Evolutionary conservation across 2,113 vertebrate species (phyloP), one percentile per base, ranked within the genome.

Genomic region (Engystomops pustulosus): DNA sequence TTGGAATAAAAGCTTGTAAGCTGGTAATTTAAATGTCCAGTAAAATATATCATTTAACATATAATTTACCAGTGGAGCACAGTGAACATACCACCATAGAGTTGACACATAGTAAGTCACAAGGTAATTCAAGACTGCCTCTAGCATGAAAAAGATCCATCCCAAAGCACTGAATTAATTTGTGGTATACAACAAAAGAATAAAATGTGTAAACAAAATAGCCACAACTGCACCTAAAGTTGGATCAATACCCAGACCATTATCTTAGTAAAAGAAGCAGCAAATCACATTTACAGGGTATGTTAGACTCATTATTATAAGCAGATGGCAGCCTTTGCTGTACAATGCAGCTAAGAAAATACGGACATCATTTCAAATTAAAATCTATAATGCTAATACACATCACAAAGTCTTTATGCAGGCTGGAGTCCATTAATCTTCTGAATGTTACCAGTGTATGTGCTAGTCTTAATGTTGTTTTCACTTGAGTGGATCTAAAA

Each of bases 341-440:
- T 90, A 94, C 95, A 94, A 94, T 92, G 90, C 85, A 90, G 94
- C 90, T 90, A 92, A 91, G 84, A 92, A 94, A 94, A 94, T 94
- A 93, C 93, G 93, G 96, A 96, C 95, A 96, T 95, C 91, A 96
- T 95, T 97, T 96, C 94, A 97, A 95, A 96, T 97, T 97, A 96
- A 95, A 97, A 97, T 97, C 96, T 96, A 95, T 97, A 97, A 96
- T 95, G 94, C 95, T 97, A 97, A 97, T 96, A 91, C 92, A 92
- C 92, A 91, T 94, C 92, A 90, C 93, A 86, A 49, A 88, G 88
- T 89, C 91, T 91, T 90, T 93, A 90, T 88, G 89, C 88, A 90
- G 92, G 87, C 92, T 89, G 88, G 91, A 93, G 93, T 91, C 89
- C 91, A 95, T 95, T 95, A 90, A 93, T 94, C 92, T 93, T 92